phyloP scores from a whole-genome alignment of 1,140 invertebrate genomes.

The Druon quercuslanigerum region DNA sequence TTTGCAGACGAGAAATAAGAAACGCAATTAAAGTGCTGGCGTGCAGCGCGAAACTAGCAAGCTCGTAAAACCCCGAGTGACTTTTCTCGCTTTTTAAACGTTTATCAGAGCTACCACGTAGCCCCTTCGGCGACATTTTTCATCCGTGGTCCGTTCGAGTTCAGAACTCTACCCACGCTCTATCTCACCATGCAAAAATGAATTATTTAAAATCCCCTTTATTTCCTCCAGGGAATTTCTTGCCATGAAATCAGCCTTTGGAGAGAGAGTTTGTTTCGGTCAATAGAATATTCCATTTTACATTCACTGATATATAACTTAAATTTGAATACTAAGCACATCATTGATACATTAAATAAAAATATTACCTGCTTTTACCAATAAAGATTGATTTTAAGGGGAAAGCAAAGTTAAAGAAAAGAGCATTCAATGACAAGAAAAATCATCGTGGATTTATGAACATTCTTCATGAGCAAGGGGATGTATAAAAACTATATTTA shows the following conservation, averaged over 20 bases:
- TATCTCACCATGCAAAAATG: not conserved
- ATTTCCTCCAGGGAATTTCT: not conserved
- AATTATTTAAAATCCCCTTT: not conserved
- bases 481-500: too few relatives aligned
- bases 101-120: constrained; percentile 10
- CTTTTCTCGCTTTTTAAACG: constrained; percentile 18
- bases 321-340: too few relatives aligned
- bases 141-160: constrained; percentile 7
- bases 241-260: not conserved
- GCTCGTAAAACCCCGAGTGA: constrained; percentile 20
- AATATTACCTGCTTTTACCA: too few relatives aligned
- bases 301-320: too few relatives aligned
- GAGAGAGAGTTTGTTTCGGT: not conserved
- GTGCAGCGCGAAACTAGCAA: constrained; percentile 19
- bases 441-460: too few relatives aligned
- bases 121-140: constrained; percentile 8
- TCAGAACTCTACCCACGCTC: not conserved
- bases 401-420: too few relatives aligned
- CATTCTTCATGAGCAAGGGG: too few relatives aligned
- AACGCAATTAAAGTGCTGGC: constrained; percentile 27
- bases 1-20: constrained; percentile 5
- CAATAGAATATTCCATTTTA: not conserved
- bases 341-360: too few relatives aligned
- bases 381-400: too few relatives aligned
- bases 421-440: too few relatives aligned